Base-by-base conservation (phyloP, 2,797 vertebrate species). In the Echeneis naucrates region DNA sequence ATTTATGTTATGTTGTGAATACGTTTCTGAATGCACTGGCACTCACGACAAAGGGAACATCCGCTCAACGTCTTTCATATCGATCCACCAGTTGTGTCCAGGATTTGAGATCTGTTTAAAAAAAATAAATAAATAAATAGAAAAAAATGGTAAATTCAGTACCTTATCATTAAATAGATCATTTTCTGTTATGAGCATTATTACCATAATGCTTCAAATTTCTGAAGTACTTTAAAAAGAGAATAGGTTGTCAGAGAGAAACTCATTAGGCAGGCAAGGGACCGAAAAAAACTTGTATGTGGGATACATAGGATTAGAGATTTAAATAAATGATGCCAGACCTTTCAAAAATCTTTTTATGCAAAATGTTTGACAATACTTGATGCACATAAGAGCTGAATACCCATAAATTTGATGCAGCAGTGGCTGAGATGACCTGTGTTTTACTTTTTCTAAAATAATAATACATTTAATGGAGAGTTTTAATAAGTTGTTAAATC, bases 11-110 rank as follows among this genome's bases (percentile, higher is more conserved):
- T 24, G 45, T n/a, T n/a, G n/a, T n/a, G n/a, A n/a, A n/a, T n/a
- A n/a, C n/a, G n/a, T 13, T 7, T 45, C 7, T 48, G 45, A 50
- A 16, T 66, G 60, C 21, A 1, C 4, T 37, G 23, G 38, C 14
- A 42, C 91, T 91, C 85, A 95, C 94, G 54, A 71, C 47, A 85
- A 38, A 4, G 92, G 90, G 54, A 90, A 70, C n/a, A 82, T 23
- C 11, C 17, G 71, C 1, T 57, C 44, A 5, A 74, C 70, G 2
- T 88, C 64, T 13, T 17, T 71, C 56, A 93, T 13, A n/a, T 93
- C 70, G 4, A 91, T 19, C 94, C 94, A 95, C 94, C 94, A 95
- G 61, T 23, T 79, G 47, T 84, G 56, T 14, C 16, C 48, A n/a
- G 76, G 40, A 12, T 0, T 27, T 4, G 82, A 81, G 7, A 76